These are phyloP conservation scores for Griposia aprilina DNA, from an alignment of 2,888 invertebrate genomes.

Conservation along the genomic window DNA sequence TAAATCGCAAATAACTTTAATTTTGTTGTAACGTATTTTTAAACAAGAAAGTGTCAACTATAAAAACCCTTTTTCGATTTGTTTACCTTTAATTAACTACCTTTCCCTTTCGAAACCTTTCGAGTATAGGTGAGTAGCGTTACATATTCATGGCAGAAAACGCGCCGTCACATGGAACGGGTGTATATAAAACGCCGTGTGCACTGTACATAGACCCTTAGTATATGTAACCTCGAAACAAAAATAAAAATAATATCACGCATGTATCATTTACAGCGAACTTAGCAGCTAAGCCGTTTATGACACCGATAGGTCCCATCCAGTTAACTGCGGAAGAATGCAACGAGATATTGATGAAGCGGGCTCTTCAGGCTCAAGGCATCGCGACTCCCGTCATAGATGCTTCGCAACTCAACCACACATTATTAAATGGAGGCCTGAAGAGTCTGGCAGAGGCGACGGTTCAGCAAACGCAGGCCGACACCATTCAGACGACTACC, in stretches of 20 bases:
- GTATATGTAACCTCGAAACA: background rate
- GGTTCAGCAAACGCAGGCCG: constrained; percentile 80
- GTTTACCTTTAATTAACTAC: too few relatives aligned
- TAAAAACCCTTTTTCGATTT: too few relatives aligned
- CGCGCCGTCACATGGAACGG: background rate
- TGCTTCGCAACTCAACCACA: constrained; percentile 86
- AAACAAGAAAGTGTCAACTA: too few relatives aligned
- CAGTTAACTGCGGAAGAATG: constrained; percentile 94
- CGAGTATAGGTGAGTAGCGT: too few relatives aligned
- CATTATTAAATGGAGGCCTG: constrained; percentile 84
- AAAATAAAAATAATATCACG: constrained; percentile 29
- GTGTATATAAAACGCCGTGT: background rate
- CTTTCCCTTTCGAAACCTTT: too few relatives aligned
- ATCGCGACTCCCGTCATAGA: constrained; percentile 89
- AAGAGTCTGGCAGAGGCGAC: constrained; percentile 85
- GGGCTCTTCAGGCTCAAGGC: constrained; percentile 92
- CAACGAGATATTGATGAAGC: constrained; percentile 94
- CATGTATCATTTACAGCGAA: constrained; percentile 80
- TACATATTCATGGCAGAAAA: background rate
- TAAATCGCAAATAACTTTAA: too few relatives aligned
- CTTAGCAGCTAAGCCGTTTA: constrained; percentile 91
- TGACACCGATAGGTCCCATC: constrained; percentile 93
- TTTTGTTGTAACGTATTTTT: too few relatives aligned
- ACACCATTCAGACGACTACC: constrained; percentile 81
- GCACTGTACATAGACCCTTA: background rate